Evolutionary conservation across 2,888 invertebrate genomes (phyloP), one percentile per base, ranked within the genome.

Genomic region (Rhingia campestris): DNA sequence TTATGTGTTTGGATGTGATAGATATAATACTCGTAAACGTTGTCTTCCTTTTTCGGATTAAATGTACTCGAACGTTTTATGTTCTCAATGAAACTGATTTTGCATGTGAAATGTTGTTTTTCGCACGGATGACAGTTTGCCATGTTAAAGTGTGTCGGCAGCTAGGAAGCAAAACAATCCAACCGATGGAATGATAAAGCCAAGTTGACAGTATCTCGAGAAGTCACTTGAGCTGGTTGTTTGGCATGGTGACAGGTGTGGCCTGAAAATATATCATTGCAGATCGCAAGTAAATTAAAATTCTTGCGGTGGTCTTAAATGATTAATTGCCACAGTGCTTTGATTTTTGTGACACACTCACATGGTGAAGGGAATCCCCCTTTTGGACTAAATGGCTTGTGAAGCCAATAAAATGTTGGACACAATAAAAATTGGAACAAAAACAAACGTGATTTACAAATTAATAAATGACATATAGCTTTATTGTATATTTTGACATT

Each of bases 121-220:
- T 33, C 4, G 10, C 64, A 4, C 35, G 12, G n/a, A 7, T 32
- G 30, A 10, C 3, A 56, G 35, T 4, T 41, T 41, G 10, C 14
- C 5, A 41, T 6, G 49, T 14, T 7, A 39, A 30, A 12, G 41
- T 47, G 53, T 22, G 32, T 6, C 4, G 37, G 10, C 30, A 35
- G 41, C 22, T 51, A 72, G 61, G 73, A 73, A 73, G 45, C 30
- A 32, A 45, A 63, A 47, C 47, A 59, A 63, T 58, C 43, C 69
- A 51, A 30, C 14, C 30, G 3, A 53, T 58, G 6, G 41, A 66
- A 51, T n/a, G 1, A 56, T 14, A 47, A 41, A 39, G 1, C 39
- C 7, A 12, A 22, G 64, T 7, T 64, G 51, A 43, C 39, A 53
- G 37, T 14, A 41, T 12, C 30, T 64, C 51, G 12, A 53, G 22